These are phyloP conservation scores for Morpho helenor DNA, from an alignment of 2,888 invertebrate species.

Conservation along the genomic window DNA sequence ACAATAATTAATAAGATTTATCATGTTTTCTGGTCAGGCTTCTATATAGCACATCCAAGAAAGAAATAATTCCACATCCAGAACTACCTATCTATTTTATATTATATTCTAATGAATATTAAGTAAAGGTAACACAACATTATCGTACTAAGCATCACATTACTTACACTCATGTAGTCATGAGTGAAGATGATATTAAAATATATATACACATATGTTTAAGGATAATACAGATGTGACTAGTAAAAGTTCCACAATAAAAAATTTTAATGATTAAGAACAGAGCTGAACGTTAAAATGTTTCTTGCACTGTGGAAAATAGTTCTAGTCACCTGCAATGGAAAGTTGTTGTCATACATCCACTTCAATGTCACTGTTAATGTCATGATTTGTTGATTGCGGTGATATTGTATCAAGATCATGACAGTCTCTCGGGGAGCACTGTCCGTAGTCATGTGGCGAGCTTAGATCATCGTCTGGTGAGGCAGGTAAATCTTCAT, in stretches of 20 bases:
- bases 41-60: no score
- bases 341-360: constrained; percentile 68
- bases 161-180: constrained; percentile 6
- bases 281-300: constrained; percentile 1
- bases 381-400: constrained; percentile 49
- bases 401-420: constrained; percentile 46
- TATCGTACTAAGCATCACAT: background rate
- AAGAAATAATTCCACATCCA: no score
- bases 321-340: constrained; percentile 48
- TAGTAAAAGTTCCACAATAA: constrained; percentile 8
- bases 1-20: no score
- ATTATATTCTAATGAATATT: no score
- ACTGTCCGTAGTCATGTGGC: constrained; percentile 50
- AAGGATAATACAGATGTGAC: constrained; percentile 10
- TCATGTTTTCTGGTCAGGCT: background rate
- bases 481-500: constrained; percentile 58
- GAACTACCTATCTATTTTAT: no score
- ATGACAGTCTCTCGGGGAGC: constrained; percentile 40
- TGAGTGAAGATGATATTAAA: constrained; percentile 5
- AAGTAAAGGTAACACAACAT: background rate
- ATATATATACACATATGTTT: constrained; percentile 1
- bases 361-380: constrained; percentile 63
- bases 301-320: constrained; percentile 4
- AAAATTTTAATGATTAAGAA: background rate
- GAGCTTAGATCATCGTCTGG: constrained; percentile 61